A percentile compares a stretch with the other conserved stretches of the same genome.
Conservation (phyloP, 2,113 vertebrate species). For the Octodon degus region DNA sequence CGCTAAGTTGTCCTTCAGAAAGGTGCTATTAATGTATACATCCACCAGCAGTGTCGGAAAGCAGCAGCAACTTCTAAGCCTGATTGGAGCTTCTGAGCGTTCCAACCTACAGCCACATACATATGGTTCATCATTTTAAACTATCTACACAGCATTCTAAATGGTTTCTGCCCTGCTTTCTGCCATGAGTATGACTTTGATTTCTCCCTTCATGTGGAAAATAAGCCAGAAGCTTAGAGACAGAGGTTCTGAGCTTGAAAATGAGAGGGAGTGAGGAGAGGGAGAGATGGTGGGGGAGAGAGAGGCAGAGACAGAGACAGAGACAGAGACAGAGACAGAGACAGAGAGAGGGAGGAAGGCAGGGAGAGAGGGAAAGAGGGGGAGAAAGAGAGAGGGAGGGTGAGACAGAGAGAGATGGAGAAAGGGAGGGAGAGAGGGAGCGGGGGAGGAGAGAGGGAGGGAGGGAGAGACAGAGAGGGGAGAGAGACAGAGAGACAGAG, state of each 20-base stretch:
- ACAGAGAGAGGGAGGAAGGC: too few species aligned
- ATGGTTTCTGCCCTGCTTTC: slow-evolving; percentile 29
- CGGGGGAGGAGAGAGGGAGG: too few species aligned
- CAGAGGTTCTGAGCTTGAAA: slow-evolving; percentile 7
- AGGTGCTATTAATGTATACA: not conserved
- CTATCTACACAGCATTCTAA: slow-evolving; percentile 19
- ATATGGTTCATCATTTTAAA: slow-evolving; percentile 43
- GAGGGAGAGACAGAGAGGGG: too few species aligned
- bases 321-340: too few species aligned
- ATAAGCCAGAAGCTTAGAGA: slow-evolving; percentile 23
- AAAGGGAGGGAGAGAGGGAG: too few species aligned
- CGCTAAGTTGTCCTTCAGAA: not conserved
- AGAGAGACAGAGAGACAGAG: too few species aligned
- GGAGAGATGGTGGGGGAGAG: too few species aligned
- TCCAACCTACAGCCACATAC: not conserved
- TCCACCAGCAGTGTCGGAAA: not conserved
- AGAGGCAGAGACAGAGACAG: too few species aligned
- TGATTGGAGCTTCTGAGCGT: not conserved
- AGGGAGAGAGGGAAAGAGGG: too few species aligned
- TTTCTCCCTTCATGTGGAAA: slow-evolving; percentile 42
- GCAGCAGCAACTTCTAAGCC: not conserved
- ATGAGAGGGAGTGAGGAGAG: not conserved
- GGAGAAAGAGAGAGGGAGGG: too few species aligned
- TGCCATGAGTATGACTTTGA: slow-evolving; percentile 37
- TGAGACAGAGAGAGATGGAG: too few species aligned